Conservation (phyloP, 2,113 vertebrate species). For the Chionomys nivalis region DNA sequence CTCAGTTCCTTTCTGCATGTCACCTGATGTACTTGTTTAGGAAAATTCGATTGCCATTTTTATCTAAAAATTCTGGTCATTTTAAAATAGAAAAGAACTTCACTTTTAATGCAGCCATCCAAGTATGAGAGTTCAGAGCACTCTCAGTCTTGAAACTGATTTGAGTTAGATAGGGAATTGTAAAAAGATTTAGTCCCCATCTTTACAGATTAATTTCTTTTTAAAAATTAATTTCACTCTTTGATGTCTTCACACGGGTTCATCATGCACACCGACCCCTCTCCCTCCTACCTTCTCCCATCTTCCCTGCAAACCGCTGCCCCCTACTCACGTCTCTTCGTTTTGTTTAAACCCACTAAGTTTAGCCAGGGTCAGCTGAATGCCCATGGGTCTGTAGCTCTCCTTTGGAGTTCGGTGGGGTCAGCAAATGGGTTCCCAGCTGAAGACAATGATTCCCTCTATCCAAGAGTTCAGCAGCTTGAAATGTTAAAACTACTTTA, state of each 20-base stretch:
- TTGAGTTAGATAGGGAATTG: neutral
- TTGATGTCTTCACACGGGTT: neutral
- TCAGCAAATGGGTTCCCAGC: neutral
- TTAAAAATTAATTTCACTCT: neutral
- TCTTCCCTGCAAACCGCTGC: neutral
- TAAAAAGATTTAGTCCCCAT: neutral
- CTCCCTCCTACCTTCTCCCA: no score
- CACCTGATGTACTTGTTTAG: neutral
- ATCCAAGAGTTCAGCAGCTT: neutral
- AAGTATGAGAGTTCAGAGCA: neutral
- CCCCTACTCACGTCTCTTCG: no score
- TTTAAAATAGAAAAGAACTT: neutral
- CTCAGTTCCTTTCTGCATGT: slow-evolving; percentile 7
- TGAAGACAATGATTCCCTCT: neutral
- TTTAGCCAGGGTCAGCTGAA: neutral
- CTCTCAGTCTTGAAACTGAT: neutral
- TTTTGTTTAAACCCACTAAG: neutral
- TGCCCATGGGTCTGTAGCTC: no score
- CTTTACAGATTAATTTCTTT: neutral
- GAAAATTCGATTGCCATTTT: slow-evolving; percentile 32
- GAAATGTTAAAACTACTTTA: slow-evolving; percentile 16
- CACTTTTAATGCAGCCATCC: neutral
- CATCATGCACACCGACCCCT: no score
- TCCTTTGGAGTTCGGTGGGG: neutral
- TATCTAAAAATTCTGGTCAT: slow-evolving; percentile 30